Percentiles rank a stretch among this genome's conserved stretches.
These are phyloP conservation scores for Rutilus rutilus DNA, from an alignment of 2,113 vertebrate genomes.

Conservation along the genomic window DNA sequence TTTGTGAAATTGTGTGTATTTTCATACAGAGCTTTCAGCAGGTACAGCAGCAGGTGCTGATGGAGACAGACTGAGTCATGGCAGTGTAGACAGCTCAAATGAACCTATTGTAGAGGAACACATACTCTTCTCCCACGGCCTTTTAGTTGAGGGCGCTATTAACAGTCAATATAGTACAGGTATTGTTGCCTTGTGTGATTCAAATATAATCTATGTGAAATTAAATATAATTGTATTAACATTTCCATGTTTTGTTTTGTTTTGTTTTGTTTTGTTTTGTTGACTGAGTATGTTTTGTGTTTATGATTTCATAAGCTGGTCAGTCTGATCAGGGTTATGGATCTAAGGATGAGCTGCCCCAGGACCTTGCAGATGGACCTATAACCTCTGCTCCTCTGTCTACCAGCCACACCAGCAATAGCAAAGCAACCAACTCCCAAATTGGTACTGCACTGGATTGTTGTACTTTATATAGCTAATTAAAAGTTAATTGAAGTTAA, in stretches of 20 bases:
- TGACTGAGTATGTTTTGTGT: background rate
- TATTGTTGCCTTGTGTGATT: slow-evolving; percentile 64
- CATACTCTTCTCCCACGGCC: slow-evolving; percentile 79
- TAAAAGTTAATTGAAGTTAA: background rate
- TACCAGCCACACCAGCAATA: slow-evolving; percentile 52
- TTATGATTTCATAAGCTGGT: slow-evolving; percentile 64
- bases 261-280: background rate
- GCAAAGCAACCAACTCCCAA: slow-evolving; percentile 57
- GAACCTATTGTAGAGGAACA: slow-evolving; percentile 86
- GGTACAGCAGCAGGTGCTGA: slow-evolving; percentile 73
- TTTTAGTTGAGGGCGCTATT: slow-evolving; percentile 78
- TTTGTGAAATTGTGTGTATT: background rate
- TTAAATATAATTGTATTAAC: background rate
- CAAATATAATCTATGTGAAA: background rate
- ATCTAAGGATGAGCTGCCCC: slow-evolving; percentile 88
- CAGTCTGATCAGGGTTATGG: slow-evolving; percentile 90
- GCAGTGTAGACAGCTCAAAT: slow-evolving; percentile 86
- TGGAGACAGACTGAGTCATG: slow-evolving; percentile 86
- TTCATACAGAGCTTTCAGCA: slow-evolving; percentile 51
- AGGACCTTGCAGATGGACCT: slow-evolving; percentile 71
- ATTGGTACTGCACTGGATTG: slow-evolving; percentile 67
- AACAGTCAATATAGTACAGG: slow-evolving; percentile 87
- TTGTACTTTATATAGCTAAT: background rate
- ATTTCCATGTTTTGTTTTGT: background rate
- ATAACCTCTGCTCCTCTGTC: slow-evolving; percentile 49